phyloP scores from a whole-genome alignment of 92 coral and sea anemone genomes.

The Zoanthus gigantus region DNA sequence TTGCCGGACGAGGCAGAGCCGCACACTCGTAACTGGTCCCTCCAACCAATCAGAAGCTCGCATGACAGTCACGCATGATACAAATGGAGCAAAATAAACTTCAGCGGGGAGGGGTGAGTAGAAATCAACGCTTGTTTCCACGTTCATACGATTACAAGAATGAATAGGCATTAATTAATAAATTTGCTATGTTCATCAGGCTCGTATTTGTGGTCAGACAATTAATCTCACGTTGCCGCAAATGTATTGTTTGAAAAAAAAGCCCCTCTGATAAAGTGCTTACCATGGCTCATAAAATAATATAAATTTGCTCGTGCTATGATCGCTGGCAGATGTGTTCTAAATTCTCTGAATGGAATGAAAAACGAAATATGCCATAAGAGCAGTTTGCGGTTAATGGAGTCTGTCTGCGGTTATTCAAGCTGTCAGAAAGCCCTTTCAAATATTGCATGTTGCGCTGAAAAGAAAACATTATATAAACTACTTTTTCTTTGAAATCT shows the following conservation, averaged over 20 bases:
- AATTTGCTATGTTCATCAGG: neutral
- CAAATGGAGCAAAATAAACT: neutral
- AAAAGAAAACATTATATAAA: neutral
- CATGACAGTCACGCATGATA: slow-evolving; percentile 48
- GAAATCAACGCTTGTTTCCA: neutral
- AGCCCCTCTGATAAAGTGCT: neutral
- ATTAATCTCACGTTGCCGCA: neutral
- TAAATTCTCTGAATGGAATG: neutral
- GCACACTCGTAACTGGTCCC: slow-evolving; percentile 29
- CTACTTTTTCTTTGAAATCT: neutral
- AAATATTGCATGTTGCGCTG: neutral
- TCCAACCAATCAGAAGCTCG: slow-evolving; percentile 30
- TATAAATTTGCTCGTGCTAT: neutral
- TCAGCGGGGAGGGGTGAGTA: slow-evolving; percentile 13
- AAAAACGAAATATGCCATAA: neutral
- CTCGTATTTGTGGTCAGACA: neutral
- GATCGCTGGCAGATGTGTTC: slow-evolving; percentile 7
- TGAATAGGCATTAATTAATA: neutral
- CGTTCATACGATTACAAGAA: neutral
- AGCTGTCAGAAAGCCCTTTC: neutral
- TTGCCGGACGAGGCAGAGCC: slow-evolving; percentile 9
- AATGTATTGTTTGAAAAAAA: neutral
- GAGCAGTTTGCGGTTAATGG: neutral
- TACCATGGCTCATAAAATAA: neutral
- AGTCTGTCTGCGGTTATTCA: slow-evolving; percentile 21